These are phyloP conservation scores for Tauraco erythrolophus DNA, from an alignment of 2,113 vertebrate species.

Conservation along the genomic window DNA sequence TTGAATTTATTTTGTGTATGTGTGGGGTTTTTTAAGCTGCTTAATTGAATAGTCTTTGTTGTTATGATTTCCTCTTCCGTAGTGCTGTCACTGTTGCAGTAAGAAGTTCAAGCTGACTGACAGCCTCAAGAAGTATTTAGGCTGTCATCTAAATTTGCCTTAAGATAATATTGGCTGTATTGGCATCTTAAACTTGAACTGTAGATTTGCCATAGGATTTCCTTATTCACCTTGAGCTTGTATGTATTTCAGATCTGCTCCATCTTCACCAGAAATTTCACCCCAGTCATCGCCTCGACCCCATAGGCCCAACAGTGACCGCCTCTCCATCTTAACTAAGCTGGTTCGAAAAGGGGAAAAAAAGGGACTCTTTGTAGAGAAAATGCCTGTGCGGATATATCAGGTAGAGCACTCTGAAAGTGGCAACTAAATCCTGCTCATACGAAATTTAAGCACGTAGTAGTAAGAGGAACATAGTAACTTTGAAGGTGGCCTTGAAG, in stretches of 20 bases:
- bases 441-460: rapidly evolving
- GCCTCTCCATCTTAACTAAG: conserved; percentile 95
- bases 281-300: conserved; percentile 97
- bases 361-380: conserved; percentile 97
- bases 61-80: background rate
- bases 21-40: background rate
- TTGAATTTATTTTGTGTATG: background rate
- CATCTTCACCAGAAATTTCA: conserved; percentile 95
- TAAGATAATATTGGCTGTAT: background rate
- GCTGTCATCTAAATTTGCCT: background rate
- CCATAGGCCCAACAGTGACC: conserved; percentile 93
- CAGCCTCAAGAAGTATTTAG: background rate
- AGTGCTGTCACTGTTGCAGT: background rate
- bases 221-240: background rate
- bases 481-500: background rate
- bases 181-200: background rate
- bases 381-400: conserved; percentile 96
- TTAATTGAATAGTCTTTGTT: background rate
- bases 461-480: background rate
- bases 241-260: conserved; percentile 86
- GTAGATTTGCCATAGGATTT: background rate
- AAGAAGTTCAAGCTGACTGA: background rate
- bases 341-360: conserved; percentile 97
- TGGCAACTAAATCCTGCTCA: background rate
- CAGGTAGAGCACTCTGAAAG: conserved; percentile 80